Conservation (phyloP, 2,113 vertebrate species). For the Cryptomyrus ogoouensis region DNA sequence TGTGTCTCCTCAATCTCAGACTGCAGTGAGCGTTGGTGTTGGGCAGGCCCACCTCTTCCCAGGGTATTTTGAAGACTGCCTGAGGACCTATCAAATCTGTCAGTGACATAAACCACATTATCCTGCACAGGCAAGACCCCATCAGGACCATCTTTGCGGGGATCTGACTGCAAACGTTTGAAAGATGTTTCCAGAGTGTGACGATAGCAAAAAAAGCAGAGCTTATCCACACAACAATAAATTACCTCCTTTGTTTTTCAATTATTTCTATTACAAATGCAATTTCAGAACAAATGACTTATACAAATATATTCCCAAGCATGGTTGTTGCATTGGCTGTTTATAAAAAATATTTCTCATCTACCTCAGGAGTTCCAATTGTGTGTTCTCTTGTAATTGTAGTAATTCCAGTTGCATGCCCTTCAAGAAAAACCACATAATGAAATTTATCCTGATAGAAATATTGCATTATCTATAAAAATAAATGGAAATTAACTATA, state of each 20-base stretch:
- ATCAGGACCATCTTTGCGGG: not conserved
- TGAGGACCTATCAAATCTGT: slow-evolving; percentile 53
- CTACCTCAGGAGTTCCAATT: slow-evolving; percentile 59
- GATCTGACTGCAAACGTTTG: not conserved
- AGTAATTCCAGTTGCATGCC: slow-evolving; percentile 54
- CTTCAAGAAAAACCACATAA: slow-evolving; percentile 38
- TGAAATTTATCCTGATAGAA: not conserved
- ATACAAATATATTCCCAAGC: not conserved
- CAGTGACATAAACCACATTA: slow-evolving; percentile 11
- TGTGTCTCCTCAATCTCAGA: slow-evolving; percentile 59
- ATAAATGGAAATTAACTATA: not conserved
- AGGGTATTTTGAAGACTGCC: slow-evolving; percentile 31
- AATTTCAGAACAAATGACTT: not conserved
- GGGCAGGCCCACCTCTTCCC: slow-evolving; percentile 27
- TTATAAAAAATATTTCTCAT: not conserved
- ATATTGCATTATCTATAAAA: not conserved
- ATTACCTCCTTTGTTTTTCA: not conserved
- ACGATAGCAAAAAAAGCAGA: slow-evolving; percentile 4
- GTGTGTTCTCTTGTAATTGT: slow-evolving; percentile 59
- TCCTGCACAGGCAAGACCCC: not conserved
- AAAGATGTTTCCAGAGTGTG: not conserved
- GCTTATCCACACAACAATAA: not conserved
- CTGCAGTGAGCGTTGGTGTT: slow-evolving; percentile 55
- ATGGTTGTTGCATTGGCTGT: not conserved
- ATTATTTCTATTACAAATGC: not conserved